A percentile compares a stretch with the other conserved stretches of the same genome.
phyloP scores from a whole-genome alignment of 2,113 vertebrate species.

The Phalacrocorax pelagicus region DNA sequence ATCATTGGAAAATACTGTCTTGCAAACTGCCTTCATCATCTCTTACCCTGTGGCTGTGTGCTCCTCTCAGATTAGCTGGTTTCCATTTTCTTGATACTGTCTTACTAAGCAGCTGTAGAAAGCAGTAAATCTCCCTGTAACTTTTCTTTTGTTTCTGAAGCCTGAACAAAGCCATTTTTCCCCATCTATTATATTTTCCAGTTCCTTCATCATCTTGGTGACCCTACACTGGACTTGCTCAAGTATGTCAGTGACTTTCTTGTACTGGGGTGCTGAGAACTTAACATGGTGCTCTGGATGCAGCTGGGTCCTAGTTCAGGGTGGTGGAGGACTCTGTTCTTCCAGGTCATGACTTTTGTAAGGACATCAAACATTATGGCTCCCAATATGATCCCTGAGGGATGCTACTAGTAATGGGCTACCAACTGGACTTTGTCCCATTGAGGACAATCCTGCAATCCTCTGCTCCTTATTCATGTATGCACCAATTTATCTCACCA shows the following conservation, averaged over 20 bases:
- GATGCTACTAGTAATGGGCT: not conserved
- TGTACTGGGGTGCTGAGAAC: not conserved
- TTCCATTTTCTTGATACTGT: not conserved
- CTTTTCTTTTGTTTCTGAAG: not conserved
- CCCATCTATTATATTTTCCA: not conserved
- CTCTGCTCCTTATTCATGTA: not conserved
- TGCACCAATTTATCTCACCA: not conserved
- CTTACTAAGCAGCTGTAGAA: not conserved
- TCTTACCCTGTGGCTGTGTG: rapidly evolving
- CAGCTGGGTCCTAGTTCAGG: not conserved
- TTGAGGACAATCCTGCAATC: not conserved
- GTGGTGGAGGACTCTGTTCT: not conserved
- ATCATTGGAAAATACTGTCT: not conserved
- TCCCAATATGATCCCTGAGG: not conserved
- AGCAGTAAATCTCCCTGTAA: not conserved
- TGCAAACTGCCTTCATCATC: not conserved
- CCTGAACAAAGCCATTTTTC: not conserved
- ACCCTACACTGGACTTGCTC: not conserved
- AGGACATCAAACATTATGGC: not conserved
- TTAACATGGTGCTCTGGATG: rapidly evolving
- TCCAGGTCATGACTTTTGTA: not conserved
- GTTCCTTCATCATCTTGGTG: not conserved
- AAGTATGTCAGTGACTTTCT: not conserved
- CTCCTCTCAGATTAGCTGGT: not conserved
- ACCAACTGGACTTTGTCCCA: not conserved